These are phyloP conservation scores for Myotis daubentonii DNA, from an alignment of 2,797 vertebrate genomes.

Conservation along the genomic window DNA sequence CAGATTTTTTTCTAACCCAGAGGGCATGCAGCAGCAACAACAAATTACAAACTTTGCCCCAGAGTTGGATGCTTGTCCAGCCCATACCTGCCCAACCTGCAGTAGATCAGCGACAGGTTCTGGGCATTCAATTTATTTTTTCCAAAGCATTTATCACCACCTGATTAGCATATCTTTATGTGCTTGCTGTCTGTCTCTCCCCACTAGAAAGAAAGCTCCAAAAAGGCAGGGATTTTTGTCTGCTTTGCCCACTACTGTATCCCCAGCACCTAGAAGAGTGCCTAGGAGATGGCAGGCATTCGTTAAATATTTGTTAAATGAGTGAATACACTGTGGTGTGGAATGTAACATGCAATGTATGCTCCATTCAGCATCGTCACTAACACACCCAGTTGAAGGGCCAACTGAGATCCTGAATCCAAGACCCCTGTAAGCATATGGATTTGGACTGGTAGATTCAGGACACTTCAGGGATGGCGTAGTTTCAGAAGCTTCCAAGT, in stretches of 20 bases:
- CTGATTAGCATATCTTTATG: not conserved
- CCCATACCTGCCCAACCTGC: not conserved
- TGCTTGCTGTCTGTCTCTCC: not conserved
- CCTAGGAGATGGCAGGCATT: not conserved
- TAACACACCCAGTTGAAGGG: not conserved
- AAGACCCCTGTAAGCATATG: not conserved
- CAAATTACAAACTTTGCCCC: slow-evolving; percentile 76
- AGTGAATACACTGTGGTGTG: not conserved
- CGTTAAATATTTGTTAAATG: not conserved
- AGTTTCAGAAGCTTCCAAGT: not conserved
- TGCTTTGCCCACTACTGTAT: not conserved
- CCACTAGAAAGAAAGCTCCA: slow-evolving; percentile 4
- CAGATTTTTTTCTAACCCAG: slow-evolving; percentile 69
- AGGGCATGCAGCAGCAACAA: slow-evolving; percentile 67
- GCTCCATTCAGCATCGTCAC: not conserved
- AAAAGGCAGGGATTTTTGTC: not conserved
- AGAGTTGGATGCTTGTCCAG: not conserved
- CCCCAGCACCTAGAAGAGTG: not conserved
- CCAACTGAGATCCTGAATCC: not conserved
- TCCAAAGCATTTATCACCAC: slow-evolving; percentile 33
- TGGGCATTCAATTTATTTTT: slow-evolving; percentile 51
- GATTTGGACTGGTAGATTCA: not conserved
- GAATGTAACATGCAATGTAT: not conserved
- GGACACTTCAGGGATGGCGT: not conserved
- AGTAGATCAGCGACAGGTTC: not conserved